Evolutionary conservation across 2,113 vertebrate species (phyloP), one percentile per base, ranked within the genome.

Genomic region (Nibea albiflora): DNA sequence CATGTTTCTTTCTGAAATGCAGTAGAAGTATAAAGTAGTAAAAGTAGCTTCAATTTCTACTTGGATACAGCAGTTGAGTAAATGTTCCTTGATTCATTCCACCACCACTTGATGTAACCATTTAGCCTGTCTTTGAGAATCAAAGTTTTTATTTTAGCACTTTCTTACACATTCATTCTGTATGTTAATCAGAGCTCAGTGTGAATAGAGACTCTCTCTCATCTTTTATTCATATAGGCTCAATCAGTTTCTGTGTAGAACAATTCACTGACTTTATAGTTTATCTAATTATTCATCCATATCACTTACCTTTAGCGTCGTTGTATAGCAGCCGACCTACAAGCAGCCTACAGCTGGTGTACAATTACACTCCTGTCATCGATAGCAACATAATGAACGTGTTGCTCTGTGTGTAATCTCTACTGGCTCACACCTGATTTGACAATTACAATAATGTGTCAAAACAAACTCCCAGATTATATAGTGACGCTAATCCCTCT

Each of bases 401-500:
- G 63, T 85, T 90, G 72, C 42, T 73, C 42, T 49, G 19, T 22
- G 26, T 90, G 85, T 87, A 90, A 90, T 88, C 85, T 79, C 85
- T 64, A 56, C 74, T 79, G 44, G 15, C 9, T 76, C 28, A 67
- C 64, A 64, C 84, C 83, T 85, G 83, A 90, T 92, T 93, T 88
- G 50, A 80, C 85, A 62, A 73, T 80, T 69, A 72, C 64, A 72
- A 35, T 49, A 58, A 64, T 62, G 68, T 60, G 75, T 80, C 46
- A 68, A 64, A 70, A 76, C 56, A 62, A 50, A 80, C 47, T 39
- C 42, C 22, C 67, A 52, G 63, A 78, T 84, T 52, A 42, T 46
- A 22, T 65, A 17, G 15, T 46, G 4, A 22, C 64, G n/a, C 3
- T 63, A 72, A 80, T 63, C 52, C 39, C 19, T 49, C 15, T 26